These are phyloP conservation scores for Antitype chi DNA, from an alignment of 2,888 invertebrate species.

Conservation along the genomic window DNA sequence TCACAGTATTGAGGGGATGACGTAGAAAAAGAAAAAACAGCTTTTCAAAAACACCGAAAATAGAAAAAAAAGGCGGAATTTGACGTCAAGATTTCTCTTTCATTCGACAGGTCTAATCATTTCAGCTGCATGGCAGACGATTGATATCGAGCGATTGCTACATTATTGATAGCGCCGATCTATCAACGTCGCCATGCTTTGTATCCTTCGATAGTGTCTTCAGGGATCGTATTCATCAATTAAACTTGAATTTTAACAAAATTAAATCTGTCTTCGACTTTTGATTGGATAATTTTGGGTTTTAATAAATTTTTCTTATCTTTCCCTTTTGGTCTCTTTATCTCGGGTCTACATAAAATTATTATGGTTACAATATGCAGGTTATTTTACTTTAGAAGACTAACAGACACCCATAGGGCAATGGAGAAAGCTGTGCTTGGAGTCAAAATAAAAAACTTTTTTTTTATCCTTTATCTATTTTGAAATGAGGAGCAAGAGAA, in stretches of 20 bases:
- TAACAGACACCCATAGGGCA: too few relatives aligned
- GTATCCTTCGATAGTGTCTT: conserved; percentile 43
- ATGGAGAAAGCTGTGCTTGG: too few relatives aligned
- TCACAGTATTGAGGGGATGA: too few relatives aligned
- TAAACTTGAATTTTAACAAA: conserved; percentile 23
- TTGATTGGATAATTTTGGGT: conserved; percentile 11
- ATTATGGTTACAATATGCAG: neutral
- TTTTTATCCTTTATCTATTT: too few relatives aligned
- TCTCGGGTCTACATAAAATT: neutral
- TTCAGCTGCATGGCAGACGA: conserved; percentile 36
- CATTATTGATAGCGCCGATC: conserved; percentile 35
- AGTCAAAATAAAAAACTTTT: too few relatives aligned
- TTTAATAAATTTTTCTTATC: neutral
- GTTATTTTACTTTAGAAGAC: too few relatives aligned
- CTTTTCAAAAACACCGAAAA: too few relatives aligned
- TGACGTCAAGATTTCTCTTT: conserved; percentile 1
- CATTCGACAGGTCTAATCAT: conserved; percentile 28
- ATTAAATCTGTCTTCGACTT: conserved; percentile 20
- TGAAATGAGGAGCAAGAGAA: too few relatives aligned
- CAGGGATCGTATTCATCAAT: conserved; percentile 27
- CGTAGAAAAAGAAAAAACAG: too few relatives aligned
- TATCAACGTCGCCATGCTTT: conserved; percentile 46
- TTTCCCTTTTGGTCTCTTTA: neutral
- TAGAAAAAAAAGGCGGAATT: too few relatives aligned
- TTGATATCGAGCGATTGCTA: conserved; percentile 36